Conservation (phyloP, 92 coral and sea anemone genomes). For the Pocillopora grandis region DNA sequence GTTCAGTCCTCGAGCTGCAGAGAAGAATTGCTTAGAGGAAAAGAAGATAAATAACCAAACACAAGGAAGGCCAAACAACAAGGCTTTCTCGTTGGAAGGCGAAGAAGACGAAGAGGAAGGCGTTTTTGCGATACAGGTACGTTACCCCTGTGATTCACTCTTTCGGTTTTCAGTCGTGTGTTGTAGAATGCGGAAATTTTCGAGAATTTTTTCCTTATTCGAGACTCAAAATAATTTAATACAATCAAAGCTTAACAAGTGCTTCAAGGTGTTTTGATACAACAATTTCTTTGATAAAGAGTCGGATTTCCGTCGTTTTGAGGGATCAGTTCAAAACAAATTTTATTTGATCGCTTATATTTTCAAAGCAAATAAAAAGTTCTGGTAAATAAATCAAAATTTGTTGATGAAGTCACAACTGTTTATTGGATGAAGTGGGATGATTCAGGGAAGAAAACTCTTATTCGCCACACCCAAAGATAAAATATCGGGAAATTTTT, state of each 20-base stretch:
- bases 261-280: conserved; percentile 4
- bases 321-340: background rate
- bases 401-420: background rate
- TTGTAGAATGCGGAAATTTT: conserved; percentile 1
- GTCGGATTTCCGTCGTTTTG: background rate
- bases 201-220: background rate
- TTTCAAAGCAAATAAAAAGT: background rate
- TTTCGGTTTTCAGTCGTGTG: background rate
- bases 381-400: background rate
- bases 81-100: background rate
- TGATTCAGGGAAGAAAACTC: too few species aligned
- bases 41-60: conserved; percentile 20
- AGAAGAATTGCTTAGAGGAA: conserved; percentile 43
- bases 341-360: conserved; percentile 1
- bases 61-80: background rate
- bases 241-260: background rate
- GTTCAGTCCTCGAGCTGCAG: conserved; percentile 42
- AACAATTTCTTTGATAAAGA: background rate
- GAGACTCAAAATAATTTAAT: background rate
- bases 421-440: too few species aligned
- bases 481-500: background rate
- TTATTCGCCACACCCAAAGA: conserved; percentile 15
- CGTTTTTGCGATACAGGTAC: conserved; percentile 51
- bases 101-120: conserved; percentile 58
- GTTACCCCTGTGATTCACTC: background rate